Conservation (phyloP, 2,888 invertebrate genomes). For the Harmothoe impar region DNA sequence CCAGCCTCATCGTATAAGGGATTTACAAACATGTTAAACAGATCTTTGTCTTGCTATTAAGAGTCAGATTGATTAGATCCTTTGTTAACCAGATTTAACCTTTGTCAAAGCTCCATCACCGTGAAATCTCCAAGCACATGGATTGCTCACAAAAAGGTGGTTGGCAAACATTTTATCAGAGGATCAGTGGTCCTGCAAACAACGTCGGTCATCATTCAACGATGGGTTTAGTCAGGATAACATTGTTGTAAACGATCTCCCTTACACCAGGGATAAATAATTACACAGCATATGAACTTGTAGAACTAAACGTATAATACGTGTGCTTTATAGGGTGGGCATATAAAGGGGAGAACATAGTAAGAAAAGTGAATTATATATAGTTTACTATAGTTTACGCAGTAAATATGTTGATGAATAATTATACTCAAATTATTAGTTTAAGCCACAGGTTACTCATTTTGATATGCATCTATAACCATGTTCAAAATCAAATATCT, state of each 20-base stretch:
- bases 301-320: no score
- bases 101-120: not conserved
- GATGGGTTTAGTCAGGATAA: not conserved
- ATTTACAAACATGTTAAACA: not conserved
- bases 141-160: not conserved
- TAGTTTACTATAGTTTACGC: no score
- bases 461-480: no score
- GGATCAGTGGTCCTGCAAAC: not conserved
- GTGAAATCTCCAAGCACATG: not conserved
- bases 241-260: not conserved
- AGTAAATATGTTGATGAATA: no score
- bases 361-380: no score
- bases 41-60: constrained; percentile 3
- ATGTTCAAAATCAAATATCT: no score
- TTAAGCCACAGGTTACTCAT: no score
- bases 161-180: constrained; percentile 1
- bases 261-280: not conserved
- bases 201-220: not conserved
- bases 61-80: not conserved
- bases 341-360: no score
- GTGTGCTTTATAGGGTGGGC: no score
- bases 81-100: not conserved
- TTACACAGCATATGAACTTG: no score
- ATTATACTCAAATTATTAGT: no score
- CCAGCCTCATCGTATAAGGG: no score